Conservation (phyloP, 2,888 invertebrate species). For the Epiblema foenella region DNA sequence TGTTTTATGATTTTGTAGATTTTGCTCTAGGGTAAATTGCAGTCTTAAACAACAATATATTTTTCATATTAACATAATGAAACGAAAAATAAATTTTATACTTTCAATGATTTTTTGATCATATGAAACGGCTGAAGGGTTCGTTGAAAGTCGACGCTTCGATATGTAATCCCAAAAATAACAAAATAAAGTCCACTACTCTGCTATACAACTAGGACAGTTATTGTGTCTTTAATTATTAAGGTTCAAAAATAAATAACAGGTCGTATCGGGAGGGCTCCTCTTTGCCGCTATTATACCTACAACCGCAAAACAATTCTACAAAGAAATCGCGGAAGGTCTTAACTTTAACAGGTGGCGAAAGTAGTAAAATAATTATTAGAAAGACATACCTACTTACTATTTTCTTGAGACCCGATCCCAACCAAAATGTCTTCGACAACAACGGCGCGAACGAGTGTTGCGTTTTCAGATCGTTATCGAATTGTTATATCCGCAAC, state of each 20-base stretch:
- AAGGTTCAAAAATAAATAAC: neutral
- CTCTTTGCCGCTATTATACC: too few relatives aligned
- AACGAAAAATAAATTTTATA: neutral
- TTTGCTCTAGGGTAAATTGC: neutral
- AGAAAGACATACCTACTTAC: too few relatives aligned
- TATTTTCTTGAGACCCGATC: neutral
- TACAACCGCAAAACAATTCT: neutral
- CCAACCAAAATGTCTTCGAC: slow-evolving; percentile 29
- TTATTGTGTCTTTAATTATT: neutral
- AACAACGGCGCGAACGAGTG: slow-evolving; percentile 2
- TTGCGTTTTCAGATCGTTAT: slow-evolving; percentile 41
- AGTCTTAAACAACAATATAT: slow-evolving; percentile 1
- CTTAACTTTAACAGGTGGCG: neutral
- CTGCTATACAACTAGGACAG: neutral
- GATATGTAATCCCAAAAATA: neutral
- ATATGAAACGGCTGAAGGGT: slow-evolving; percentile 1
- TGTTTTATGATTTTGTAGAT: neutral
- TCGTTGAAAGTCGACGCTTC: too few relatives aligned
- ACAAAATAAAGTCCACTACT: neutral
- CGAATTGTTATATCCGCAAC: slow-evolving; percentile 58
- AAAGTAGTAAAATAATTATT: too few relatives aligned
- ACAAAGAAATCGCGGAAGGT: neutral
- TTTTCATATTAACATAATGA: neutral
- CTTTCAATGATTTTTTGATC: neutral
- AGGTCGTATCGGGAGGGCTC: neutral